phyloP scores from a whole-genome alignment of 1,140 invertebrate species.

The Papilio polyxenes region DNA sequence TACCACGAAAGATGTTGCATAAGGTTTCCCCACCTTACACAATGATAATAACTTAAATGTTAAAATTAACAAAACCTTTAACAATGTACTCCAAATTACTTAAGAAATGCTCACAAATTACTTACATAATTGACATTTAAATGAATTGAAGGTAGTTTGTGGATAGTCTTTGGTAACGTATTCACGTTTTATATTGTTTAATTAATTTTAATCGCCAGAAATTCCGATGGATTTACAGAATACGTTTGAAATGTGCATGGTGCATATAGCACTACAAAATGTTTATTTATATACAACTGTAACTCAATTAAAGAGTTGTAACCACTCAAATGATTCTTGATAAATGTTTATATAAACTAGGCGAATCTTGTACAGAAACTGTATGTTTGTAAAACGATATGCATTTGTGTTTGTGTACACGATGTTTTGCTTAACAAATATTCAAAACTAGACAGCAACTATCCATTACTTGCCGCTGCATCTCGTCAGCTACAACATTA shows the following conservation, averaged over 20 bases:
- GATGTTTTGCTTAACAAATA: constrained; percentile 20
- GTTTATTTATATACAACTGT: no score
- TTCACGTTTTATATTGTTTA: no score
- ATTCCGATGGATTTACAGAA: no score
- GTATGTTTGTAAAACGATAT: not conserved
- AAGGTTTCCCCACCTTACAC: constrained; percentile 42
- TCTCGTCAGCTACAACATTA: constrained; percentile 32
- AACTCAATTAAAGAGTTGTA: no score
- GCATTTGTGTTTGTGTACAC: not conserved
- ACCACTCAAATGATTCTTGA: no score
- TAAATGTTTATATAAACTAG: not conserved
- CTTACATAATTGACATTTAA: not conserved
- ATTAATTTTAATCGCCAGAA: no score
- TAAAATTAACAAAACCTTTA: constrained; percentile 15
- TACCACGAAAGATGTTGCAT: constrained; percentile 43
- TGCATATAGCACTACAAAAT: no score
- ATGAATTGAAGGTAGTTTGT: no score
- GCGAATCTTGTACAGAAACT: not conserved
- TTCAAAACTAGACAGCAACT: constrained; percentile 4
- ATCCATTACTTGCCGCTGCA: not conserved
- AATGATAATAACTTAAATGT: constrained; percentile 16
- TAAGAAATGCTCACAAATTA: not conserved
- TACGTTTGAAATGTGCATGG: no score
- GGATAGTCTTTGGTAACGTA: no score
- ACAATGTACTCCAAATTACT: not conserved